Base-by-base conservation (phyloP, 2,888 invertebrate species). In the Drosophila setosimentum region DNA sequence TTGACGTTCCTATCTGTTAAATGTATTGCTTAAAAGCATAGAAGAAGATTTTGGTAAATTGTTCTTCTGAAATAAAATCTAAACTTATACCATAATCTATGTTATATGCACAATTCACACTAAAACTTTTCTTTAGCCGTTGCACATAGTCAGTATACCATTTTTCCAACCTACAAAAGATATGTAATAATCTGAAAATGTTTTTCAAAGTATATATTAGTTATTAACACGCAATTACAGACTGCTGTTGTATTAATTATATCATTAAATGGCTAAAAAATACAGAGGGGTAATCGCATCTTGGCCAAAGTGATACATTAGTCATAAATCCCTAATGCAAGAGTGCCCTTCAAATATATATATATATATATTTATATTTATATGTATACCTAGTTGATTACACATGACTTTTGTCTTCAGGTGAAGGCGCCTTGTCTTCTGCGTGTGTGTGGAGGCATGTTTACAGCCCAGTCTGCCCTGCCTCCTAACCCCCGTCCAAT, bases 321-420 rank as follows among this genome's bases (percentile, higher is more conserved):
- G 27, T n/a, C 35, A 37, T 37, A 64, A 72, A 72, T 57, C 29
- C 30, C 42, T 63, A 30, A 40, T 45, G 32, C 33, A 63, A 51
- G 21, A 51, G 37, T 71, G 55, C 37, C 37, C 40, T 63, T 69
- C 62, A 66, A 82, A 30, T 21, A 67, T 37, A 33, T 30, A 35
- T 60, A 13, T 61, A 13, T 45, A 45, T 24, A 24, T 45, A 21
- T 24, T 13, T 3, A 3, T 42, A 21, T n/a, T 6, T 37, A 32
- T 32, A 45, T 24, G 49, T 60, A 32, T 32, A 24, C 33, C n/a
- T 29, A 13, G 11, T 24, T 37, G 72, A 78, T 82, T 82, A 65
- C 76, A 48, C 85, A 68, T 32, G 58, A 49, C 33, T 33, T 50
- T 50, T 30, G 61, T 37, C 53, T 40, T 42, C n/a, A 45, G 37